phyloP scores from a whole-genome alignment of 2,113 vertebrate species.

The Crotalus helleri region DNA sequence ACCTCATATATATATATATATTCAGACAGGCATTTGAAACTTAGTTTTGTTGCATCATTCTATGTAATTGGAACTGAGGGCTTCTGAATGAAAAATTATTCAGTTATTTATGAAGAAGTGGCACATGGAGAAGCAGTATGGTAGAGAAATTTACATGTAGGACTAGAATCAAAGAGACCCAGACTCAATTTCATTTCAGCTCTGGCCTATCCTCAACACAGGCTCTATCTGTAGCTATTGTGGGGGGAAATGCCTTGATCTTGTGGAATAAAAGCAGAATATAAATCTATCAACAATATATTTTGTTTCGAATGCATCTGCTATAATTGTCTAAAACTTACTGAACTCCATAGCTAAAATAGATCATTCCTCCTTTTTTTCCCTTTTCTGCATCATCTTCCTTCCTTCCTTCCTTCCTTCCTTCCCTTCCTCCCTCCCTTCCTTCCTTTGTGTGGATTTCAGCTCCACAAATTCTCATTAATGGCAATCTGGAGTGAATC shows the following conservation, averaged over 20 bases:
- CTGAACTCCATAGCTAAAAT: too few species aligned
- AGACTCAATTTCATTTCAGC: neutral
- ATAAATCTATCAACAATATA: too few species aligned
- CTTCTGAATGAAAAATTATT: neutral
- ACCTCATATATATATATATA: neutral
- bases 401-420: too few species aligned
- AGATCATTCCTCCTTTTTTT: too few species aligned
- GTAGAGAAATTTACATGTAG: neutral
- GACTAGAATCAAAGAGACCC: neutral
- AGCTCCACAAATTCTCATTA: neutral
- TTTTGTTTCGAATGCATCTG: too few species aligned
- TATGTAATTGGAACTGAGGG: slow-evolving; percentile 27
- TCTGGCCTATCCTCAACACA: neutral
- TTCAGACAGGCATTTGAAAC: slow-evolving; percentile 11
- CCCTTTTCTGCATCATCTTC: too few species aligned
- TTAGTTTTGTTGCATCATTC: slow-evolving; percentile 17
- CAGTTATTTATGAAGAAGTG: slow-evolving; percentile 15
- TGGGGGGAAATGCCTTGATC: neutral
- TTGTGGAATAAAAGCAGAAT: neutral
- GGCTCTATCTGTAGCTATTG: neutral
- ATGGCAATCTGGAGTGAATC: neutral
- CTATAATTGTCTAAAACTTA: too few species aligned
- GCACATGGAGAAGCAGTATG: slow-evolving; percentile 22
- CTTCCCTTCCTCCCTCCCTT: too few species aligned
- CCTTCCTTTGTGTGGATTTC: neutral